phyloP scores from a whole-genome alignment of 2,113 vertebrate genomes.

The Heloderma charlesbogerti region DNA sequence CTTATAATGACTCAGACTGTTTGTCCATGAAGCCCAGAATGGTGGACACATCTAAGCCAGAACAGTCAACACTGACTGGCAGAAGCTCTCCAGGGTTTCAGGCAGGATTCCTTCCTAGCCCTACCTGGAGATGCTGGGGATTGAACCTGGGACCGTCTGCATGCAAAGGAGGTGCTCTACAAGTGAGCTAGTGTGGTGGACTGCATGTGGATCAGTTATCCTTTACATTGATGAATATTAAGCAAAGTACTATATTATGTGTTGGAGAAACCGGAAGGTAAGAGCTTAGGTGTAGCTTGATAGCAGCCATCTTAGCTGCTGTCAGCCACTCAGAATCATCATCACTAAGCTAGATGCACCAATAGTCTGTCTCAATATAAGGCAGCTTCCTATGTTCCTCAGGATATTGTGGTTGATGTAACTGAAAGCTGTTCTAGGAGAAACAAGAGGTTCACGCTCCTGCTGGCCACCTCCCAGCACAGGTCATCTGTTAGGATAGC shows the following conservation, averaged over 20 bases:
- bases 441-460: neutral
- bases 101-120: too few relatives aligned
- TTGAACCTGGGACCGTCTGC: too few relatives aligned
- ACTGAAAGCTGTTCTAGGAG: neutral
- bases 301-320: neutral
- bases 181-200: too few relatives aligned
- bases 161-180: too few relatives aligned
- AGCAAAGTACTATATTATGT: neutral
- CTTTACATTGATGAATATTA: neutral
- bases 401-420: neutral
- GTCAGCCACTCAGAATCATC: neutral
- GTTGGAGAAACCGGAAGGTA: neutral
- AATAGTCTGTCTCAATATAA: neutral
- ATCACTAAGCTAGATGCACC: neutral
- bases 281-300: neutral
- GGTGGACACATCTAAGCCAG: neutral
- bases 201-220: too few relatives aligned
- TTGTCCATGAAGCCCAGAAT: too few relatives aligned
- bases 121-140: too few relatives aligned
- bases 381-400: neutral
- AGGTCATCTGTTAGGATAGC: neutral
- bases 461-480: neutral
- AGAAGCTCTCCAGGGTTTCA: too few relatives aligned
- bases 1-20: too few relatives aligned
- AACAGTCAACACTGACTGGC: too few relatives aligned